A percentile compares a stretch with the other conserved stretches of the same genome.
These are phyloP conservation scores for Protomyctophum bolini DNA, from an alignment of 2,113 vertebrate genomes.

Conservation along the genomic window DNA sequence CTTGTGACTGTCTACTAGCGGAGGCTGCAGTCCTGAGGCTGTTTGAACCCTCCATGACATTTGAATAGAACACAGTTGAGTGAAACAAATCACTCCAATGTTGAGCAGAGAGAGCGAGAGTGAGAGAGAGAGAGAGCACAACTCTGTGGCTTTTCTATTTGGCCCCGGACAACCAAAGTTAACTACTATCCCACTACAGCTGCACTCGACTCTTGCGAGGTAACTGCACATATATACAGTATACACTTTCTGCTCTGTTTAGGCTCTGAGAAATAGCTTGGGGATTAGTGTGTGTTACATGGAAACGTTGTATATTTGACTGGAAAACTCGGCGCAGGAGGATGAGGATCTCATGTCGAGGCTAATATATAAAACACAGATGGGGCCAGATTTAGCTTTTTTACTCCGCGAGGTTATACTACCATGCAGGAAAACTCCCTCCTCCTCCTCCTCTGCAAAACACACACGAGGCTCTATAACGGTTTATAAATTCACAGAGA, in stretches of 20 bases:
- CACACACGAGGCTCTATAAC: constrained; percentile 2
- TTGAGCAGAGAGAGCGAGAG: too few relatives aligned
- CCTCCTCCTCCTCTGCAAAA: neutral
- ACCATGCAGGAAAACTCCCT: constrained; percentile 5
- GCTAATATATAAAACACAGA: constrained; percentile 65
- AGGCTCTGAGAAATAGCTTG: constrained; percentile 65
- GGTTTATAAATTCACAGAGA: constrained; percentile 27
- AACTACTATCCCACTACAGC: constrained; percentile 52
- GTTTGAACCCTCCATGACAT: constrained; percentile 46
- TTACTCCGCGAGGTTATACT: constrained; percentile 18
- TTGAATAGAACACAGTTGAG: constrained; percentile 40
- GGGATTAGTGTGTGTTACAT: constrained; percentile 67
- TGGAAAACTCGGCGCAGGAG: constrained; percentile 57
- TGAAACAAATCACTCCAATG: constrained; percentile 37
- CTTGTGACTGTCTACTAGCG: constrained; percentile 67
- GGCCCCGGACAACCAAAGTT: constrained; percentile 25
- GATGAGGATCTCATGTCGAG: constrained; percentile 59
- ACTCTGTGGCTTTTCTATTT: constrained; percentile 57
- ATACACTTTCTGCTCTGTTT: constrained; percentile 71
- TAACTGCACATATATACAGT: constrained; percentile 39
- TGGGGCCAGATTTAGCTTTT: constrained; percentile 44
- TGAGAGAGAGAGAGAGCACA: constrained; percentile 10
- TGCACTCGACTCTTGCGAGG: constrained; percentile 36
- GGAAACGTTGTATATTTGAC: constrained; percentile 64
- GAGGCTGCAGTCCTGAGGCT: constrained; percentile 57